phyloP scores from a whole-genome alignment of 2,888 invertebrate species.

The Laothoe populi region DNA sequence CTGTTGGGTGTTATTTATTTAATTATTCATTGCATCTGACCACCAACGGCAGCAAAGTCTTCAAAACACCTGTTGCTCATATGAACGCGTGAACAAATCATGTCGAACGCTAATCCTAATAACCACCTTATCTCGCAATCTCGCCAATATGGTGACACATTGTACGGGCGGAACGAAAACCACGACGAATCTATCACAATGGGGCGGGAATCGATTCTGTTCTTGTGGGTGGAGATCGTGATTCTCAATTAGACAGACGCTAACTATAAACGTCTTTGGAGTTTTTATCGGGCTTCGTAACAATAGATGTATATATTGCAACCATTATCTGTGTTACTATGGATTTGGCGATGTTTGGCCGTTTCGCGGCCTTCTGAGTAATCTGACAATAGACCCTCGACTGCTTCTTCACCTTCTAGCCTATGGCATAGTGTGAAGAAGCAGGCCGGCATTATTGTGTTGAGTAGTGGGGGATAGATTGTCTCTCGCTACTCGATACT shows the following conservation, averaged over 20 bases:
- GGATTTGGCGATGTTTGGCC: background rate
- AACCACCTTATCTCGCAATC: conserved; percentile 8
- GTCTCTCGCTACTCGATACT: too few species aligned
- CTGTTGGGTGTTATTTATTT: too few species aligned
- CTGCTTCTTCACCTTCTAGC: too few species aligned
- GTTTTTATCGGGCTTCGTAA: background rate
- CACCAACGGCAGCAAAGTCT: too few species aligned
- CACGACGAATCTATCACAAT: conserved; percentile 16
- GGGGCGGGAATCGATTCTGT: background rate
- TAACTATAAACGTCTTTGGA: background rate
- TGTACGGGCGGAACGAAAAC: background rate
- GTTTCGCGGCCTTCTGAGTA: too few species aligned
- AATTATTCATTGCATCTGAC: too few species aligned
- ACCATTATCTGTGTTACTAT: background rate
- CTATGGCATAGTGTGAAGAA: too few species aligned
- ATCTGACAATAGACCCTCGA: too few species aligned
- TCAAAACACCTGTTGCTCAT: too few species aligned
- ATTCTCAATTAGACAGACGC: background rate
- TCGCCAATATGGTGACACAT: conserved; percentile 17
- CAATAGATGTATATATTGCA: background rate
- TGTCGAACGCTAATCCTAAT: conserved; percentile 3
- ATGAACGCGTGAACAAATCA: background rate
- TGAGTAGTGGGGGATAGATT: too few species aligned
- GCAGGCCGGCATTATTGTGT: too few species aligned
- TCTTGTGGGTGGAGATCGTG: background rate